Evolutionary conservation across 2,888 invertebrate genomes (phyloP).

Genomic region (Aplocera efformata): DNA sequence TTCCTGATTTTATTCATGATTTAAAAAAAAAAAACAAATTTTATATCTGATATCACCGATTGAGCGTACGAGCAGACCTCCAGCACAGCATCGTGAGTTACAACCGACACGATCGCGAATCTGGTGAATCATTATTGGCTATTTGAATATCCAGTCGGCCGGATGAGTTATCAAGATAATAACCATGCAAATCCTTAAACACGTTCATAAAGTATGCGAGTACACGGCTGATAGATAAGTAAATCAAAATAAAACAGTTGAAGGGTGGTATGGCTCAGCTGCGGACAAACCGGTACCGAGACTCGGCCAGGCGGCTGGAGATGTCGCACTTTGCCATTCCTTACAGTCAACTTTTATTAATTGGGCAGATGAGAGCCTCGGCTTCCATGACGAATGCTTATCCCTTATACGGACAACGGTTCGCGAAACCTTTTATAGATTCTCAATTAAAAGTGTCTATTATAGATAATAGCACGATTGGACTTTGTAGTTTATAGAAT

Average conservation of each 20-base stretch:
- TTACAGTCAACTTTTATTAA: slow-evolving; percentile 79
- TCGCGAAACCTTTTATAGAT: slow-evolving; percentile 80
- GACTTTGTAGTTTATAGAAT: slow-evolving; percentile 68
- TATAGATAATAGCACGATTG: slow-evolving; percentile 74
- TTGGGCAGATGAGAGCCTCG: slow-evolving; percentile 79
- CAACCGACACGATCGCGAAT: slow-evolving; percentile 25
- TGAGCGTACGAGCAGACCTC: too few relatives aligned
- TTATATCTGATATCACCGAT: too few relatives aligned
- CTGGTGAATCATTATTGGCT: slow-evolving; percentile 19
- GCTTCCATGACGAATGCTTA: slow-evolving; percentile 75
- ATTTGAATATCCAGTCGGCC: slow-evolving; percentile 21
- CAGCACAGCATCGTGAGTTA: slow-evolving; percentile 45
- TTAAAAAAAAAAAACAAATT: too few relatives aligned
- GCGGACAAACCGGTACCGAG: slow-evolving; percentile 67
- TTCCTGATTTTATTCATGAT: slow-evolving; percentile 2
- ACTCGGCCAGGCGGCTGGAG: slow-evolving; percentile 52
- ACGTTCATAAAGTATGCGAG: slow-evolving; percentile 44
- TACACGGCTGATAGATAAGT: slow-evolving; percentile 60
- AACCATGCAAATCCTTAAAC: slow-evolving; percentile 44
- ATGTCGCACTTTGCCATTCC: slow-evolving; percentile 66
- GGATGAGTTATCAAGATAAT: slow-evolving; percentile 39
- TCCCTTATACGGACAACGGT: slow-evolving; percentile 70
- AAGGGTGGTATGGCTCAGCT: slow-evolving; percentile 67
- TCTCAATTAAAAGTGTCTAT: slow-evolving; percentile 80
- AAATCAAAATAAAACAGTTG: slow-evolving; percentile 77